Base-by-base conservation (phyloP, 2,797 vertebrate genomes). In the Coilia nasus region DNA sequence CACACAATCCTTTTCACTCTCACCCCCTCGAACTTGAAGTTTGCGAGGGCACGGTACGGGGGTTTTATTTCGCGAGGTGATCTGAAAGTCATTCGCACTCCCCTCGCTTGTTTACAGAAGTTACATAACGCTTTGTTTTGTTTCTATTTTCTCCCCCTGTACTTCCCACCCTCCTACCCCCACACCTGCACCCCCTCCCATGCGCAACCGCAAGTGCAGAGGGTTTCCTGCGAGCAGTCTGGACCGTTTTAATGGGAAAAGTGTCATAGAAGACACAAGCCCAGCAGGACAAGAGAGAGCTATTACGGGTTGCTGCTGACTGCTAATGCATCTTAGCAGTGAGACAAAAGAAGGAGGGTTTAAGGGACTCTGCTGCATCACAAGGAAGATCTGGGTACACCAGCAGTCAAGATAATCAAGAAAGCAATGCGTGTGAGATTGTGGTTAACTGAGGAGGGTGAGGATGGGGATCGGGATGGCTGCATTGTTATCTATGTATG, bases 261-360 rank as follows among this genome's bases (percentile, higher is more conserved):
- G 91, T 93, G 94, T 93, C 92, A 94, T 90, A 90, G 89, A 93
- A 93, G 91, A 90, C 92, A 94, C 93, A 91, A 92, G 91, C 93
- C 85, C 93, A 94, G 94, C 93, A 91, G 93, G 88, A 91, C 91
- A 91, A 81, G 92, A 91, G 92, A 93, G 93, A 88, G 92, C 92
- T 93, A 91, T 94, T 94, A 92, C 92, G 92, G 92, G 93, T 94
- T 93, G 93, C 92, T 92, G 92, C 91, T 92, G 94, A 93, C 92
- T 91, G 90, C 92, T 95, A 93, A 94, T 93, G 94, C 94, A 92
- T 92, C 94, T 94, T 94, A 91, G 93, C 91, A 91, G 90, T 75
- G 91, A 94, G 92, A 92, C 93, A 91, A 91, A 91, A 89, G 89
- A 92, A 93, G 92, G 90, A 93, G 94, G 93, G 93, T 93, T 92